Percentiles rank a stretch among this genome's conserved stretches.
Conservation (phyloP, 2,113 vertebrate species). For the Porphyrio hochstetteri region DNA sequence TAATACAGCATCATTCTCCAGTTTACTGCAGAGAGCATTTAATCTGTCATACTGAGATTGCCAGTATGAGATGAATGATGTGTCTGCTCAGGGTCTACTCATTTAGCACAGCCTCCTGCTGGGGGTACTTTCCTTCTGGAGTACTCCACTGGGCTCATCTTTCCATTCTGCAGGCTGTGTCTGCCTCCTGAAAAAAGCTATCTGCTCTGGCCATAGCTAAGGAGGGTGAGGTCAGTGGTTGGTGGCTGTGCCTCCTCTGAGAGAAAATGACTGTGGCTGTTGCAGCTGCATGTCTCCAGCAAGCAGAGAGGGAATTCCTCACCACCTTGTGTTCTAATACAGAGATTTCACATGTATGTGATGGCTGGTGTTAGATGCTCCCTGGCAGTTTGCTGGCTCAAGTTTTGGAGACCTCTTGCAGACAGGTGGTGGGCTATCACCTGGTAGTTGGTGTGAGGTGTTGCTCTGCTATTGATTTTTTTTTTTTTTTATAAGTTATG, state of each 20-base stretch:
- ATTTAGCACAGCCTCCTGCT: neutral
- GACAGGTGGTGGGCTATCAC: neutral
- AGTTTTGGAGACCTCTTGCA: neutral
- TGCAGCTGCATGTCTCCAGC: accelerated
- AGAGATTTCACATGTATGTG: neutral
- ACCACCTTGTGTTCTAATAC: accelerated
- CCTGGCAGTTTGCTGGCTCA: neutral
- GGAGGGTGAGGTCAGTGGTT: neutral
- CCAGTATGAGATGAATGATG: neutral
- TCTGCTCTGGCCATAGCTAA: neutral
- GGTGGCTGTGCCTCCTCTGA: neutral
- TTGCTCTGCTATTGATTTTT: neutral
- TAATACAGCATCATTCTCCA: neutral
- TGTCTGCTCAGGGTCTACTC: neutral
- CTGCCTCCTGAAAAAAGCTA: neutral
- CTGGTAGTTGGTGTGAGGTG: neutral
- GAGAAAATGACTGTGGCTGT: neutral
- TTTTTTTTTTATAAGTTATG: neutral
- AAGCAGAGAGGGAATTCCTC: neutral
- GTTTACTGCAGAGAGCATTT: neutral
- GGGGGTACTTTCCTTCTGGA: neutral
- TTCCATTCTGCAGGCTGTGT: accelerated
- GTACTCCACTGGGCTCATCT: neutral
- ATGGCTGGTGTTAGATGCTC: neutral
- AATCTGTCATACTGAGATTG: neutral